A percentile compares a stretch with the other conserved stretches of the same genome.
These are phyloP conservation scores for Strigamia crassipes DNA, from an alignment of 2,888 invertebrate species.

Conservation along the genomic window DNA sequence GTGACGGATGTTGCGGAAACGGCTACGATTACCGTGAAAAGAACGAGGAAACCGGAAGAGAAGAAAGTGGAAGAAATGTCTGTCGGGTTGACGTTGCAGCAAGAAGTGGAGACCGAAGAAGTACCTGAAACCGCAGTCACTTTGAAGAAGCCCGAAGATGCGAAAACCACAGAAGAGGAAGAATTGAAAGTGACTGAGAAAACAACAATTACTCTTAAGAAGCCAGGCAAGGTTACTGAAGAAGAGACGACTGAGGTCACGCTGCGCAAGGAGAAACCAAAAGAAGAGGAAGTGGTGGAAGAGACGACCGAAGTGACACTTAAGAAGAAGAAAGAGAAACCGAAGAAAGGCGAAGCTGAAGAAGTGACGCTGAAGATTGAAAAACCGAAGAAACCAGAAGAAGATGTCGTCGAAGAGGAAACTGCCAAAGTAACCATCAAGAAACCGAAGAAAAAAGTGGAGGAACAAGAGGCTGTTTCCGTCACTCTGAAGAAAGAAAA, in stretches of 20 bases:
- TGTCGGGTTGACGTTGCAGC: slow-evolving; percentile 47
- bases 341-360: slow-evolving; percentile 43
- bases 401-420: slow-evolving; percentile 18
- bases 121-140: slow-evolving; percentile 8
- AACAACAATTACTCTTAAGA: slow-evolving; percentile 17
- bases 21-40: background rate
- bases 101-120: slow-evolving; percentile 46
- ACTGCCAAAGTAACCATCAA: background rate
- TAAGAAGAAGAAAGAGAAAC: slow-evolving; percentile 41
- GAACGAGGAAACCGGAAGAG: slow-evolving; percentile 65
- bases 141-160: slow-evolving; percentile 30
- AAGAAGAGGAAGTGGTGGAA: slow-evolving; percentile 37
- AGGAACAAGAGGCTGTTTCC: background rate
- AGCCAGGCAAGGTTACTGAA: slow-evolving; percentile 6
- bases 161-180: slow-evolving; percentile 22
- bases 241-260: slow-evolving; percentile 39
- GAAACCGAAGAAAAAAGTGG: slow-evolving; percentile 8
- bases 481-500: slow-evolving; percentile 14
- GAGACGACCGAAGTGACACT: slow-evolving; percentile 18
- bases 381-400: slow-evolving; percentile 48
- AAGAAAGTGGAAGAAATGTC: slow-evolving; percentile 61
- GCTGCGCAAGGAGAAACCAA: background rate
- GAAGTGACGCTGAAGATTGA: slow-evolving; percentile 47
- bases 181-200: slow-evolving; percentile 36
- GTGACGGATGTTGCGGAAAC: background rate